Conservation (phyloP, 1,140 invertebrate species). For the Hyles euphorbiae region DNA sequence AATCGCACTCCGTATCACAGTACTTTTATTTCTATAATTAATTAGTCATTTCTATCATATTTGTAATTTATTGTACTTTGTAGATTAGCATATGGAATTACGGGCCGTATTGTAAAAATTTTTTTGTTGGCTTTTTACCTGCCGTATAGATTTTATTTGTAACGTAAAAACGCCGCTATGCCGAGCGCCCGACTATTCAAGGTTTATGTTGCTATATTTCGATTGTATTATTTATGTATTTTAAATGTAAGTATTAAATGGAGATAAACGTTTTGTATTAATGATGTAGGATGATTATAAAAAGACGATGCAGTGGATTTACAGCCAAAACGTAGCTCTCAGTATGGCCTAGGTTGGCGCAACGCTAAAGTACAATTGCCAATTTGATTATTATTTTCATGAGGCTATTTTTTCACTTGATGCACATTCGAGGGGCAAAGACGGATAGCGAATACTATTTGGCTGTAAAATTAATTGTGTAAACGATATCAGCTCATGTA, state of each 20-base stretch:
- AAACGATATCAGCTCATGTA: conserved; percentile 11
- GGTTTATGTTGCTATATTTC: conserved; percentile 32
- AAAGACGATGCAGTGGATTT: conserved; percentile 29
- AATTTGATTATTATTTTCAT: conserved; percentile 19
- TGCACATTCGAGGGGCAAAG: conserved; percentile 8
- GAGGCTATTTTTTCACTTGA: conserved; percentile 25
- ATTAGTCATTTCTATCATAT: no score
- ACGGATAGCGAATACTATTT: conserved; percentile 18
- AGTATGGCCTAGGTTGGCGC: conserved; percentile 16
- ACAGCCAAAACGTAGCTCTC: conserved; percentile 27
- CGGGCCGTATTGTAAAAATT: no score
- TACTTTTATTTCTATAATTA: no score
- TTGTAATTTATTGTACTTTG: no score
- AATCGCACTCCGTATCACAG: no score
- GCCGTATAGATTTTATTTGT: no score
- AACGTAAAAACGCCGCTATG: no score
- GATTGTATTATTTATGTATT: conserved; percentile 43
- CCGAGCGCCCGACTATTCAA: background rate
- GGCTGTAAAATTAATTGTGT: conserved; percentile 29
- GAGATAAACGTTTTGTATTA: conserved; percentile 38
- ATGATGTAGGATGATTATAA: conserved; percentile 31
- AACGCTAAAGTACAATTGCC: conserved; percentile 27
- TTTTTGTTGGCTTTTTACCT: no score
- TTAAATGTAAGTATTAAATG: conserved; percentile 37
- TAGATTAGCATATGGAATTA: no score